Evolutionary conservation across 1,140 invertebrate species (phyloP), one percentile per base, ranked within the genome.

Genomic region (Bilobella aurantiaca): DNA sequence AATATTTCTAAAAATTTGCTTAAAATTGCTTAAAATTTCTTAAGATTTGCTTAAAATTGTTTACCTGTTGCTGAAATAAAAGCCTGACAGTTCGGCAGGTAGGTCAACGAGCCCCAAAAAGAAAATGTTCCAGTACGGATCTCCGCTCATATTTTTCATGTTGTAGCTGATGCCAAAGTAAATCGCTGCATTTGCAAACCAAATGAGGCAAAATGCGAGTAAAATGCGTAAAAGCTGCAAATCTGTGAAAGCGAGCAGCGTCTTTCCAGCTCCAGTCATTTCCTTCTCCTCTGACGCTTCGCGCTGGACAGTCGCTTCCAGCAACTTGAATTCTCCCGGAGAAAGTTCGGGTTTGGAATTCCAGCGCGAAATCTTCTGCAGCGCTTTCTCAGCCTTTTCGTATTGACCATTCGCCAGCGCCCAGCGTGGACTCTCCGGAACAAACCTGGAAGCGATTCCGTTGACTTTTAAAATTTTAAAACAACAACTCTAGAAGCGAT

Each of bases 401-500:
- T 65, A 56, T 47, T 59, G 34, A 18, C 64, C 69, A 21, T 46
- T 0, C 14, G 46, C 30, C 2, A 72, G 32, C 1, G 69, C 59
- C 67, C 65, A 72, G 16, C 65, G 34, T 29, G 68, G 68, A 63
- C 58, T 62, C 37, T 70, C 65, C n/a, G 59, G n/a, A n/a, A n/a
- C n/a, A n/a, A n/a, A n/a, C n/a, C n/a, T n/a, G n/a, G n/a, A n/a
- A n/a, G n/a, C n/a, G n/a, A n/a, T n/a, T n/a, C n/a, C n/a, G n/a
- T n/a, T n/a, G n/a, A n/a, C n/a, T n/a, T n/a, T n/a, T n/a, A n/a
- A n/a, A n/a, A n/a, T n/a, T n/a, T n/a, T n/a, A n/a, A n/a, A n/a
- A n/a, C n/a, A n/a, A n/a, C n/a, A n/a, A n/a, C n/a, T n/a, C n/a
- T n/a, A n/a, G n/a, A n/a, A n/a, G n/a, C n/a, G n/a, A n/a, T n/a